Base-by-base conservation (phyloP, 1,140 invertebrate genomes). In the Atta colombica region DNA sequence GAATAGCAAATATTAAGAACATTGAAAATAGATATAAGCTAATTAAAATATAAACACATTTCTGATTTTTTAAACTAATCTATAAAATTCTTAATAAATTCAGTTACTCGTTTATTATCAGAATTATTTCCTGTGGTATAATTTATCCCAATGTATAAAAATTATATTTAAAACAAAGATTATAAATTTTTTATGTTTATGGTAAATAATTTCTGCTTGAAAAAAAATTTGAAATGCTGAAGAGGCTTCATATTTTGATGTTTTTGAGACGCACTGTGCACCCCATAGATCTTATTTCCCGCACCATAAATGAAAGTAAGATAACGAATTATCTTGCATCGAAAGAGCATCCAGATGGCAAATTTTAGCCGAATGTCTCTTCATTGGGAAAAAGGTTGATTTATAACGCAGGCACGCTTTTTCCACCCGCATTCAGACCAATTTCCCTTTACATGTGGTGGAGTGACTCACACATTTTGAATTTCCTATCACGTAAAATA, bases 321-420 rank as follows among this genome's bases (percentile, higher is more conserved):
- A 53, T 78, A 80, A 80, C 35, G n/a, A 80, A 80, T n/a, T 78
- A 66, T 35, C 61, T 58, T 14, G 63, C 28, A 78, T 68, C 45
- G 61, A 68, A 80, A 78, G 39, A 6, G 39, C 60, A 78, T 65
- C 25, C 77, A 68, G 39, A 80, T 80, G 77, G 61, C 63, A 80
- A 80, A 80, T 80, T 80, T 80, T 68, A 80, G 28, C 53, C n/a
- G 61, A 80, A 31, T 68, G 25, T 4, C 49, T 0, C 28, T 68
- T 61, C 63, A 5, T 16, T 53, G 28, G 28, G 45, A 68, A 80
- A 80, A 66, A 68, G 61, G 28, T 68, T 80, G 45, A 80, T 80
- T 80, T 80, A 78, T 78, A 80, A 80, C 28, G 14, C 45, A 68
- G n/a, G 31, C 63, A 80, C 18, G 45, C 63, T 80, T 80, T 68